These are phyloP conservation scores for Astyanax mexicanus DNA, from an alignment of 2,797 vertebrate species.

Conservation along the genomic window DNA sequence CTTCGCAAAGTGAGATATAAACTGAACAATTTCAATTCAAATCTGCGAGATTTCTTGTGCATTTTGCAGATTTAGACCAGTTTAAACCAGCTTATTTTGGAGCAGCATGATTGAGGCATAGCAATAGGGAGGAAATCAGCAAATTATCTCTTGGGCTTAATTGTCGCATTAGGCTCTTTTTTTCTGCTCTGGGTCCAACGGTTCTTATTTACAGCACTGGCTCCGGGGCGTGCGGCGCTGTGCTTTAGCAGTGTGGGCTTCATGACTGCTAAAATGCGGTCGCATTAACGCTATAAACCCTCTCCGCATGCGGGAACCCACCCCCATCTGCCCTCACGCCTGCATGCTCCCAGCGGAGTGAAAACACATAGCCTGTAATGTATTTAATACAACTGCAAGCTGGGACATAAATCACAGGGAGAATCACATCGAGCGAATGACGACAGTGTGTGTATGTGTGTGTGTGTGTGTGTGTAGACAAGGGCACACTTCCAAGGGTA, in stretches of 20 bases:
- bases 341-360: constrained; percentile 43
- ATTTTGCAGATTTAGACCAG: too few species aligned
- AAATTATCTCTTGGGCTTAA: too few species aligned
- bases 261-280: constrained; percentile 16
- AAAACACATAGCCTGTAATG: constrained; percentile 52
- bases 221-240: neutral
- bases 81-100: neutral
- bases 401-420: constrained; percentile 52
- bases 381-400: constrained; percentile 55
- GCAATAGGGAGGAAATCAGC: neutral
- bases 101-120: neutral
- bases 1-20: too few species aligned
- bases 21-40: too few species aligned
- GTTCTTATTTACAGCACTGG: neutral
- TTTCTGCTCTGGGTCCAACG: neutral
- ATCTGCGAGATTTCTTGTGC: too few species aligned
- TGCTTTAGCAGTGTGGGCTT: too few species aligned
- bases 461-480: constrained; percentile 20
- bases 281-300: constrained; percentile 54
- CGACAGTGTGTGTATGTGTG: constrained; percentile 2
- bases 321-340: constrained; percentile 37
- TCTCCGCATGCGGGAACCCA: constrained; percentile 44
- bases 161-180: neutral
- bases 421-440: constrained; percentile 68
- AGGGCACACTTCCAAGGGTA: constrained; percentile 38